phyloP scores from a whole-genome alignment of 2,113 vertebrate genomes.

The Mandrillus leucophaeus region DNA sequence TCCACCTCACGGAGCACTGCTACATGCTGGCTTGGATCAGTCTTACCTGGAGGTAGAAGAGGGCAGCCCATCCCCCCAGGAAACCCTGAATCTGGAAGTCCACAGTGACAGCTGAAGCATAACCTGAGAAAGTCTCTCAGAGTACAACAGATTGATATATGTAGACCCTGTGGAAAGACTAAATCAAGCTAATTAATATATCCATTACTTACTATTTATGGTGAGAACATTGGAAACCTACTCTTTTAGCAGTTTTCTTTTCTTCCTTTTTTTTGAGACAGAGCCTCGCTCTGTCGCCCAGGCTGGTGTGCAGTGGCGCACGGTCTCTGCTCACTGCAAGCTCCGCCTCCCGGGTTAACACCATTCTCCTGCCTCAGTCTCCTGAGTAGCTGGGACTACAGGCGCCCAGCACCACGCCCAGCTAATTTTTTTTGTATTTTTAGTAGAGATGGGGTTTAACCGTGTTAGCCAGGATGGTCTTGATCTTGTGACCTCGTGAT shows the following conservation, averaged over 20 bases:
- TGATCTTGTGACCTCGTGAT: too few species aligned
- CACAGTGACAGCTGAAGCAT: neutral
- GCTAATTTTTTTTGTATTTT: too few species aligned
- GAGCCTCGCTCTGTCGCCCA: too few species aligned
- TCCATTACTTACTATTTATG: neutral
- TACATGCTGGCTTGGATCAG: neutral
- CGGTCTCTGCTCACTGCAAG: too few species aligned
- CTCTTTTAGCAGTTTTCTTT: neutral
- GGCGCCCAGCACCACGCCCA: too few species aligned
- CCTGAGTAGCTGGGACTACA: too few species aligned
- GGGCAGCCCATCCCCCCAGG: neutral
- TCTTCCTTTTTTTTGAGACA: too few species aligned
- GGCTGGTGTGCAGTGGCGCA: too few species aligned
- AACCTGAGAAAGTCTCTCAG: neutral
- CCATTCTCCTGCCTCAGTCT: too few species aligned
- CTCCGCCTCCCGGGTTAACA: too few species aligned
- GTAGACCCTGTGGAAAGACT: neutral
- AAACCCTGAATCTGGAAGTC: neutral
- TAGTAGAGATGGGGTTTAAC: too few species aligned
- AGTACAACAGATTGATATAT: neutral
- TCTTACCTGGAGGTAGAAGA: neutral
- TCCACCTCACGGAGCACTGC: neutral
- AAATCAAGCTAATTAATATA: neutral
- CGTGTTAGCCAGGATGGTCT: too few species aligned
- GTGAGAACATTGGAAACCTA: neutral